Base-by-base conservation (phyloP, 1,140 invertebrate genomes). In the Homarus americanus region DNA sequence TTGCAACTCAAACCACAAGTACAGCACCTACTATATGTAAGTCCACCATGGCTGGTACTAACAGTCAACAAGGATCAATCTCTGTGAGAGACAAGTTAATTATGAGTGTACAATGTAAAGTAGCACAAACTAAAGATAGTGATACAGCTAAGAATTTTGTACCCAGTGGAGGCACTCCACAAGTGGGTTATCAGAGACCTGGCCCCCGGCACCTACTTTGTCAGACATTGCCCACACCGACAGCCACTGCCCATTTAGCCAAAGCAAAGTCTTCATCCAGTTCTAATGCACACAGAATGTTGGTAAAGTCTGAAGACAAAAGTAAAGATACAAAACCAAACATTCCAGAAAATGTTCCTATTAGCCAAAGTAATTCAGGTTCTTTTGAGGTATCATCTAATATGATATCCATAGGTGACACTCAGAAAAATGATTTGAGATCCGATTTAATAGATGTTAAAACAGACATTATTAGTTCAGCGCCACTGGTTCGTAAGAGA, bases 281-380 rank as follows among this genome's bases (percentile, higher is more conserved):
- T 72, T 73, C 88, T 73, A 87, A 73, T 75, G n/a, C 72, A 10
- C 92, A 58, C 58, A 90, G 72, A 85, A 90, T 90, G 87, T 82
- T 92, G 69, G 83, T 90, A 32, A 92, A 90, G 63, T 69, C 78
- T 63, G 90, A 91, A 82, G 83, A 90, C 20, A 91, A 92, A 66
- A 73, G 34, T 80, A 92, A 91, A 88, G 91, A 92, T 80, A 72
- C 44, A 36, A 90, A 90, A 84, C 88, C 82, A 75, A 90, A 90
- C 82, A 90, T 90, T 83, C 72, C 82, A 83, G 66, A 83, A 76
- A 76, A 75, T 90, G 80, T 90, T 90, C 80, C 88, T 76, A 76
- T 63, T 36, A 90, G 20, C 40, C 80, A 76, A 82, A 90, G n/a
- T 41, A 63, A 82, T 90, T 40, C 88, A 90, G 28, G 49, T 82